These are phyloP conservation scores for Dendrolimus pini DNA, from an alignment of 2,888 invertebrate species.

Conservation along the genomic window DNA sequence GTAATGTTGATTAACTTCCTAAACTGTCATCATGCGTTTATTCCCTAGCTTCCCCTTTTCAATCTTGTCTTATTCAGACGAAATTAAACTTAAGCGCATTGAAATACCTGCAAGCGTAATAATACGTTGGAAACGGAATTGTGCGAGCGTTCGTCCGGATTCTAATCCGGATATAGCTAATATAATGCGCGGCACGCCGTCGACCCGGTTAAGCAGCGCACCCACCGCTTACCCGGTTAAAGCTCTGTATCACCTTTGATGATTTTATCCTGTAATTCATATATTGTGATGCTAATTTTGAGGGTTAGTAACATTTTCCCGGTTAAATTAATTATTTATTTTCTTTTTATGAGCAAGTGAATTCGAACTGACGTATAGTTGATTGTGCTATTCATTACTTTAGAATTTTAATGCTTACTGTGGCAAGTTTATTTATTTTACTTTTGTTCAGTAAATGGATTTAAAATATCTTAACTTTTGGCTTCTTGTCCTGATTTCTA, in stretches of 20 bases:
- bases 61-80: constrained; percentile 9
- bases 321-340: background rate
- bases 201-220: constrained; percentile 19
- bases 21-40: no score
- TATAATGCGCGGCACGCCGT: constrained; percentile 32
- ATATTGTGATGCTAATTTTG: constrained; percentile 8
- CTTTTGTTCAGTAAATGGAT: no score
- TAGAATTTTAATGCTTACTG: no score
- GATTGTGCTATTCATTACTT: no score
- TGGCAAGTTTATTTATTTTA: no score
- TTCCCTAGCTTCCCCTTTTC: background rate
- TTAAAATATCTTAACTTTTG: no score
- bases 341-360: no score
- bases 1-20: no score
- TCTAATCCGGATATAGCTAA: constrained; percentile 27
- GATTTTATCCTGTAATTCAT: constrained; percentile 7
- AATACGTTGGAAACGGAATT: constrained; percentile 30
- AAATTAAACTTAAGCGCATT: constrained; percentile 14
- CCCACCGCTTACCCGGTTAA: constrained; percentile 14
- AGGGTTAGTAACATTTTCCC: constrained; percentile 1
- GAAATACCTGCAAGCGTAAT: constrained; percentile 31
- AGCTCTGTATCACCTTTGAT: constrained; percentile 11
- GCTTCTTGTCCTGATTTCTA: no score
- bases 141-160: constrained; percentile 23
- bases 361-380: no score